These are phyloP conservation scores for Falco biarmicus DNA, from an alignment of 2,797 vertebrate genomes.

Conservation along the genomic window DNA sequence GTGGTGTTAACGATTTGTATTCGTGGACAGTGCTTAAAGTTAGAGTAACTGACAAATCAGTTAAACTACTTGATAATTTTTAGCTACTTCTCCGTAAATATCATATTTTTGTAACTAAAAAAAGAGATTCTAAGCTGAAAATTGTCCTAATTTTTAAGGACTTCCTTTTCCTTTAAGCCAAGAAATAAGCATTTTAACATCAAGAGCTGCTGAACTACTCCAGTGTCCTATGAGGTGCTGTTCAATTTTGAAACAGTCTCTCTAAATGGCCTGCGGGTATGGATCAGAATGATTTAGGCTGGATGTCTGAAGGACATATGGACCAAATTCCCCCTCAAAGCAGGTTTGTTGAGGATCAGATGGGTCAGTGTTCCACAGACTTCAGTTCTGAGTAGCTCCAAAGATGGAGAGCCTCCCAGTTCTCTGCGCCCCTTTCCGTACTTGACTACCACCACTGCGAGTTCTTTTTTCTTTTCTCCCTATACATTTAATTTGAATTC, in stretches of 20 bases:
- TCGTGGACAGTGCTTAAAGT: not conserved
- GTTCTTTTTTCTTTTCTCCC: not conserved
- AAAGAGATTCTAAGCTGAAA: not conserved
- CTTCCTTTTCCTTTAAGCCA: not conserved
- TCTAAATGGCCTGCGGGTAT: not conserved
- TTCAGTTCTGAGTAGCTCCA: not conserved
- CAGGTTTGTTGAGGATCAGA: not conserved
- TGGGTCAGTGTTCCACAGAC: not conserved
- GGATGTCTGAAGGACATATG: not conserved
- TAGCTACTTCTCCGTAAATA: not conserved
- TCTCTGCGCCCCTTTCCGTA: not conserved
- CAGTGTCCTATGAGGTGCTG: not conserved
- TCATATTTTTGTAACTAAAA: not conserved
- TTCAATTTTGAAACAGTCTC: not conserved
- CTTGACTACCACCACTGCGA: not conserved
- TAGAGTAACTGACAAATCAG: not conserved
- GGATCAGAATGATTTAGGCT: not conserved
- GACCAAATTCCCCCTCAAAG: not conserved
- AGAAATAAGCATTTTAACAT: not conserved
- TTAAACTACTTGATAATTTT: not conserved
- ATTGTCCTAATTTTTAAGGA: not conserved
- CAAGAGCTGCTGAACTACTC: not conserved
- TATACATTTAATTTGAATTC: slow-evolving; percentile 13
- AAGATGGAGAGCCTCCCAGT: not conserved
- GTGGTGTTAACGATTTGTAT: not conserved